phyloP scores from a whole-genome alignment of 2,113 vertebrate genomes.

The Ancistrus triradiatus region DNA sequence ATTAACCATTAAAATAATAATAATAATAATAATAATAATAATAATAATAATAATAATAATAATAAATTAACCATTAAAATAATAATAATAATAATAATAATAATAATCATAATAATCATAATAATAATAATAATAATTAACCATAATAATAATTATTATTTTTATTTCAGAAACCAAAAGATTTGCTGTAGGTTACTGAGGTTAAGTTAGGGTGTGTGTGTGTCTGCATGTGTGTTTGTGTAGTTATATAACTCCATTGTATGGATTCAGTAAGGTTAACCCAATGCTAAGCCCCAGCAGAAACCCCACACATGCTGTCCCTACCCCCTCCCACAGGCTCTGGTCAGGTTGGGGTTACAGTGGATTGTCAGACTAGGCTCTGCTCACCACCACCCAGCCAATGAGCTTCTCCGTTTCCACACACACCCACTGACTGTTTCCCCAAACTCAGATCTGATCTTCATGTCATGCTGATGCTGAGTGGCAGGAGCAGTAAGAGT shows the following conservation, averaged over 20 bases:
- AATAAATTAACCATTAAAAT: no score
- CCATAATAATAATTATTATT: no score
- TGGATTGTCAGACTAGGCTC: constrained; percentile 19
- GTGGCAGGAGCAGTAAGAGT: neutral
- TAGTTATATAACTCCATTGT: neutral
- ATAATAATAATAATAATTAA: no score
- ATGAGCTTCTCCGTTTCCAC: constrained; percentile 35
- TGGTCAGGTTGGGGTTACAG: constrained; percentile 29
- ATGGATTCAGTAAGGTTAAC: neutral
- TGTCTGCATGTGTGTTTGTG: neutral
- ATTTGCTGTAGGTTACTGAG: neutral
- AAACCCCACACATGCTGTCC: constrained; percentile 8
- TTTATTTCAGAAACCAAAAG: no score
- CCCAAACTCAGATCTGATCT: constrained; percentile 18
- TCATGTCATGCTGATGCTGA: constrained; percentile 2
- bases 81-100: no score
- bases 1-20: no score
- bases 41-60: no score
- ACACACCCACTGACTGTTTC: constrained; percentile 47
- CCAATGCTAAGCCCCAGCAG: neutral
- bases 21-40: no score
- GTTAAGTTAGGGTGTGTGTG: neutral
- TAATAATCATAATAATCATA: no score
- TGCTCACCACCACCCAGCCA: constrained; percentile 34
- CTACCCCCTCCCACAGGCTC: neutral